Percentiles rank a stretch among this genome's conserved stretches.
These are phyloP conservation scores for Lontra canadensis DNA, from an alignment of 2,113 vertebrate species.

Conservation along the genomic window DNA sequence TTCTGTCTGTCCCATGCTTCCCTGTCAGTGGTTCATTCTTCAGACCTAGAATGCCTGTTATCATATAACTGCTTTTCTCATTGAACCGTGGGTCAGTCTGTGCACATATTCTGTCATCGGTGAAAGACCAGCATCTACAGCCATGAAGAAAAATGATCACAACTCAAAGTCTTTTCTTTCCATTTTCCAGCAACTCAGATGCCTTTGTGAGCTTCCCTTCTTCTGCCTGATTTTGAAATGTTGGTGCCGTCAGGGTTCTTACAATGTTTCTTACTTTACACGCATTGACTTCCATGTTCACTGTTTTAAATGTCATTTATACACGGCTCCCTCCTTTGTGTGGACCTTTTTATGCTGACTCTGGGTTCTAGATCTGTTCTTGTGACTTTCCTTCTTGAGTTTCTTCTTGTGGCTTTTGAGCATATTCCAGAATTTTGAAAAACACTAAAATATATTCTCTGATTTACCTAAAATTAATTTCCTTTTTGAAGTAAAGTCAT, in stretches of 20 bases:
- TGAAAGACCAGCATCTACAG: background rate
- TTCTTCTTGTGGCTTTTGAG: background rate
- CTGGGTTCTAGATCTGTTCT: background rate
- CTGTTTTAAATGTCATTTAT: background rate
- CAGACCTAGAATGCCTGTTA: background rate
- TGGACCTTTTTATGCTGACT: accelerated
- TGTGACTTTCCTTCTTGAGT: background rate
- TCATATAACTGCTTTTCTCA: background rate
- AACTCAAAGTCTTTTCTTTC: background rate
- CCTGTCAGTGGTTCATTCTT: background rate
- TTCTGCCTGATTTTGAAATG: background rate
- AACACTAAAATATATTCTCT: background rate
- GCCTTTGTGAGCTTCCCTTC: background rate
- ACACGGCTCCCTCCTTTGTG: accelerated
- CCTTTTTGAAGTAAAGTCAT: background rate
- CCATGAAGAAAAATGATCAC: background rate
- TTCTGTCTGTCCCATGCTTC: background rate
- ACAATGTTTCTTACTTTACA: accelerated
- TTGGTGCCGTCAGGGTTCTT: background rate
- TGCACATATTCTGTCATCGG: background rate
- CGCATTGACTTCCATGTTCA: background rate
- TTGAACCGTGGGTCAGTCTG: background rate
- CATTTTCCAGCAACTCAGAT: background rate
- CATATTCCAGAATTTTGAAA: background rate
- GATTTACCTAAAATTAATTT: background rate